Evolutionary conservation across 2,797 vertebrate species (phyloP).

Genomic region (Pogoniulus pusillus): DNA sequence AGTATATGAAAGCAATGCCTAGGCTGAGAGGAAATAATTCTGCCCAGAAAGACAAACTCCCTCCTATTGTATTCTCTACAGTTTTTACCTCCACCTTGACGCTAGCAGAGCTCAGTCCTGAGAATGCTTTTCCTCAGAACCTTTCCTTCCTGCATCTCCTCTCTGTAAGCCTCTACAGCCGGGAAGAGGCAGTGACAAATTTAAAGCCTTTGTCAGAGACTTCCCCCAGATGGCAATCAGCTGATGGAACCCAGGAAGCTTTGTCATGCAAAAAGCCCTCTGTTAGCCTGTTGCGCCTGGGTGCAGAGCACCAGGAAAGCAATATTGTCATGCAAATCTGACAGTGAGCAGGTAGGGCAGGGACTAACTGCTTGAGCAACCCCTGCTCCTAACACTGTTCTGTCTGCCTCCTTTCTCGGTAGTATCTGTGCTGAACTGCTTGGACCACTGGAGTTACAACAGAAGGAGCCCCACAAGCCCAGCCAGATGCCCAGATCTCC

Average conservation of each 20-base stretch:
- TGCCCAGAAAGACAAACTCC: background rate
- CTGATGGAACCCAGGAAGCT: slow-evolving; percentile 32
- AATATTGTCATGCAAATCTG: background rate
- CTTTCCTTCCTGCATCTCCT: slow-evolving; percentile 15
- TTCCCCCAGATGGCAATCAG: slow-evolving; percentile 60
- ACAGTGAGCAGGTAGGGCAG: background rate
- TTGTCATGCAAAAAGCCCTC: background rate
- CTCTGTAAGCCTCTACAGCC: slow-evolving; percentile 39
- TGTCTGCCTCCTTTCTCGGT: background rate
- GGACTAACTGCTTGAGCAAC: background rate
- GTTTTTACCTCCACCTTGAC: background rate
- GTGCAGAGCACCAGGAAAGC: background rate
- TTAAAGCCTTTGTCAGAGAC: slow-evolving; percentile 59
- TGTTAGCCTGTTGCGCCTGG: slow-evolving; percentile 42
- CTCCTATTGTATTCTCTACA: background rate
- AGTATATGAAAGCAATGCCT: background rate
- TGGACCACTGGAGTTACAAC: no score
- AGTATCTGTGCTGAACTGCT: background rate
- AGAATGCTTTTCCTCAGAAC: background rate
- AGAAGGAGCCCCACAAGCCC: background rate
- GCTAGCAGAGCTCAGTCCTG: background rate
- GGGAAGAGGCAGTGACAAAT: slow-evolving; percentile 32
- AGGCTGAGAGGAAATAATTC: background rate
- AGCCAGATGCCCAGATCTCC: background rate
- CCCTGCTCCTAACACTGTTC: background rate